These are phyloP conservation scores for Pardosa pseudoannulata DNA, from an alignment of 2,888 invertebrate species.

Conservation along the genomic window DNA sequence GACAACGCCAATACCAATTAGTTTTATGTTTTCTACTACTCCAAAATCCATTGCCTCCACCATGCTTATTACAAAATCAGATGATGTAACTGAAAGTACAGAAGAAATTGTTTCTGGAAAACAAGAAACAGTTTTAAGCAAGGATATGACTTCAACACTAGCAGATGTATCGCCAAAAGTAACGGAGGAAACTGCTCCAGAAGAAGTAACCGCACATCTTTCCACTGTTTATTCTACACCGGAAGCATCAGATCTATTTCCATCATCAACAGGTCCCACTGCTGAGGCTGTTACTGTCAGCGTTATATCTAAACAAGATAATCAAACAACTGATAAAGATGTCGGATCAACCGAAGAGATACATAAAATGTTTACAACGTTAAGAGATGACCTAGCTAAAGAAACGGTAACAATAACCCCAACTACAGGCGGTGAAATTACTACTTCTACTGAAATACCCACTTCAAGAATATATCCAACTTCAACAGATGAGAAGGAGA, in stretches of 20 bases:
- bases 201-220: background rate
- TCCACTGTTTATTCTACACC: background rate
- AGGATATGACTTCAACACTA: background rate
- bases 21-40: conserved; percentile 44
- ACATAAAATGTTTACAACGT: no score
- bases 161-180: background rate
- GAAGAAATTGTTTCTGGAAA: background rate
- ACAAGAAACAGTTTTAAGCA: background rate
- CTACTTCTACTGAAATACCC: no score
- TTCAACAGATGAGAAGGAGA: background rate
- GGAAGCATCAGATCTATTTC: background rate
- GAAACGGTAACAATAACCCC: no score
- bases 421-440: no score
- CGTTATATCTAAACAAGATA: no score
- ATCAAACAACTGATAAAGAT: no score
- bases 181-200: background rate
- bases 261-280: background rate
- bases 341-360: no score
- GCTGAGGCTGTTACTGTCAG: background rate
- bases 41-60: conserved; percentile 30
- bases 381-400: no score
- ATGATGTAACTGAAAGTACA: background rate
- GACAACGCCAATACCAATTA: conserved; percentile 52
- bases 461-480: background rate
- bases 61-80: conserved; percentile 23